Conservation (phyloP, 2,113 vertebrate genomes). For the Brienomyrus brachyistius region DNA sequence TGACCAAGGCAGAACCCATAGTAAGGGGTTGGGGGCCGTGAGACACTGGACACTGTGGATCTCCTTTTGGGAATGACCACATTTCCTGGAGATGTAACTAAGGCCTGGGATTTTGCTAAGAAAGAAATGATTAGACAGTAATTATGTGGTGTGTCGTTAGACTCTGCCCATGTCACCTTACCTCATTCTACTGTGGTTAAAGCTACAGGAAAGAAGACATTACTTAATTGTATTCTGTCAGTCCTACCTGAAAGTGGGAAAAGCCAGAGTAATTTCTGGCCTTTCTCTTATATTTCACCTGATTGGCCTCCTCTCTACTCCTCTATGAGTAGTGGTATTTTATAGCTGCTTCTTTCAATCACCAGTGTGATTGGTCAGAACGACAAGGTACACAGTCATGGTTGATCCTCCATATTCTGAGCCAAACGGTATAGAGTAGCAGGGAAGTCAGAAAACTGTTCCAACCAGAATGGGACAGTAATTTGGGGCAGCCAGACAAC, state of each 20-base stretch:
- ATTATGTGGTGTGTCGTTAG: neutral
- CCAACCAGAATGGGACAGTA: neutral
- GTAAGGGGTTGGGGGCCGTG: neutral
- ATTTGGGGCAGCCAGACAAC: neutral
- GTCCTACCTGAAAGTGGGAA: neutral
- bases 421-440: neutral
- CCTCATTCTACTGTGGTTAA: neutral
- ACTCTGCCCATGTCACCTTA: neutral
- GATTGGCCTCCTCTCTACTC: neutral
- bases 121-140: neutral
- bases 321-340: neutral
- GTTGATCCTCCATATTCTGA: neutral
- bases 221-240: neutral
- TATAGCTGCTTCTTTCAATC: neutral
- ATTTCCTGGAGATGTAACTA: neutral
- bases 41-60: neutral
- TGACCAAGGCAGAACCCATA: neutral
- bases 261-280: neutral
- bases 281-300: neutral
- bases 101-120: neutral
- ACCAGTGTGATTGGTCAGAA: neutral
- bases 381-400: neutral
- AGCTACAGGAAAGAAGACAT: neutral
- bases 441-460: neutral
- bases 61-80: neutral